phyloP scores from a whole-genome alignment of 2,113 vertebrate genomes.

The Falcunculus frontatus region DNA sequence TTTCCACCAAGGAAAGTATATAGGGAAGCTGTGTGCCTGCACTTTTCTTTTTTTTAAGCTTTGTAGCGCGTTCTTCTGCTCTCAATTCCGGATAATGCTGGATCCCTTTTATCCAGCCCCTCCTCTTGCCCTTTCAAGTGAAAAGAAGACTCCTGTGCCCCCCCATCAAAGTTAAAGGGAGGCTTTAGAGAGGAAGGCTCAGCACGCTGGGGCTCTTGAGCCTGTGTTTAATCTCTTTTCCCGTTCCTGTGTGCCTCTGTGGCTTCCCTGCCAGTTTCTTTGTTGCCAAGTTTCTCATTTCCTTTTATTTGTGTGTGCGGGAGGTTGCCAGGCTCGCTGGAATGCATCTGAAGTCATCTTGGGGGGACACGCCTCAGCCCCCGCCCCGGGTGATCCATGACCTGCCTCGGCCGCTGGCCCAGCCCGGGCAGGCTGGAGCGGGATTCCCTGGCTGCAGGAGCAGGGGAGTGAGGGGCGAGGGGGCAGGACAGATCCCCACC shows the following conservation, averaged over 20 bases:
- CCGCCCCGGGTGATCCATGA: conserved; percentile 58
- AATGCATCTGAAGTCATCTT: conserved; percentile 83
- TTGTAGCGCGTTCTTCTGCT: conserved; percentile 2
- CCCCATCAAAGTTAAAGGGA: conserved; percentile 62
- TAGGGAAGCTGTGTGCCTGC: neutral
- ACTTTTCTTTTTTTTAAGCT: conserved; percentile 20
- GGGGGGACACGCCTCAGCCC: conserved; percentile 48
- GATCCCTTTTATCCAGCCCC: conserved; percentile 46
- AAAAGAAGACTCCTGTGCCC: conserved; percentile 35
- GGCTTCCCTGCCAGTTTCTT: conserved; percentile 68
- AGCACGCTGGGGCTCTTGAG: conserved; percentile 57
- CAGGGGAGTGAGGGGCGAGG: neutral
- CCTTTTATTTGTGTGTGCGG: conserved; percentile 79
- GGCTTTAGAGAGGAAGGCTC: conserved; percentile 60
- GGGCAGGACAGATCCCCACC: neutral
- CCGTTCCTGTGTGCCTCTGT: conserved; percentile 59
- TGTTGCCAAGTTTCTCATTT: conserved; percentile 80
- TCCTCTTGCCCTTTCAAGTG: conserved; percentile 59
- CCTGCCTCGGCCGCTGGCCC: conserved; percentile 50
- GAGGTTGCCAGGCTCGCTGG: conserved; percentile 80
- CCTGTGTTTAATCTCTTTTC: conserved; percentile 67
- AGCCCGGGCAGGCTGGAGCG: neutral
- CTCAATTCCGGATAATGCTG: conserved; percentile 43
- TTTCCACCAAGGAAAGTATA: neutral
- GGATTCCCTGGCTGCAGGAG: neutral